Evolutionary conservation across 2,113 vertebrate genomes (phyloP).

Genomic region (Podiceps cristatus): DNA sequence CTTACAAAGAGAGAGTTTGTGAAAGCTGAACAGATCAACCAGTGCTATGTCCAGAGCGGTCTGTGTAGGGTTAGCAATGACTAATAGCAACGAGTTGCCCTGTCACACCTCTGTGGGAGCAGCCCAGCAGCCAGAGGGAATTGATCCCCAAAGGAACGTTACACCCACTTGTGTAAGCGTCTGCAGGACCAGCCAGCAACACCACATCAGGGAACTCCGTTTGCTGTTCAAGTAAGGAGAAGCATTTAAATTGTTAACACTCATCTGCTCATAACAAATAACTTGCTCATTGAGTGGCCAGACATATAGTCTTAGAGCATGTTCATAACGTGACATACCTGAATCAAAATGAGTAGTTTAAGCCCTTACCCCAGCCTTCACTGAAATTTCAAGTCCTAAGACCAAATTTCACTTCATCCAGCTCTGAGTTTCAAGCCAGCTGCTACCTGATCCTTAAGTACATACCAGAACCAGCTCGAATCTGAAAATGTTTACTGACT

Average conservation of each 20-base stretch:
- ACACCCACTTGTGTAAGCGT: not conserved
- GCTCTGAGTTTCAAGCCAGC: not conserved
- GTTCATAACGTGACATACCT: not conserved
- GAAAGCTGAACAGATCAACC: not conserved
- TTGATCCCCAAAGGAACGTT: not conserved
- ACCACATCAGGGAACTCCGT: not conserved
- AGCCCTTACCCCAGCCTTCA: not conserved
- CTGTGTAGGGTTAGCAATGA: not conserved
- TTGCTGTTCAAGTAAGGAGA: not conserved
- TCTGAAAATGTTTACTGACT: not conserved
- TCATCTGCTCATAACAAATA: not conserved
- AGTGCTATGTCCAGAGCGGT: not conserved
- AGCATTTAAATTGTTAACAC: not conserved
- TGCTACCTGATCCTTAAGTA: not conserved
- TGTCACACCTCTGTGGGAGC: not conserved
- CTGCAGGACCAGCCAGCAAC: not conserved
- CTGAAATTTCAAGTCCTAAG: not conserved
- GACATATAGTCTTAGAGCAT: not conserved
- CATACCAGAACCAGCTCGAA: not conserved
- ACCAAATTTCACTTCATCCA: not conserved
- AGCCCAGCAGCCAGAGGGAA: not conserved
- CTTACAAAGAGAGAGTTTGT: not conserved
- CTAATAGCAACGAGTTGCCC: not conserved
- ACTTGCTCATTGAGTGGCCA: not conserved
- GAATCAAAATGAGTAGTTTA: not conserved